Conservation (phyloP, 2,888 invertebrate species). For the Smittia sp. region DNA sequence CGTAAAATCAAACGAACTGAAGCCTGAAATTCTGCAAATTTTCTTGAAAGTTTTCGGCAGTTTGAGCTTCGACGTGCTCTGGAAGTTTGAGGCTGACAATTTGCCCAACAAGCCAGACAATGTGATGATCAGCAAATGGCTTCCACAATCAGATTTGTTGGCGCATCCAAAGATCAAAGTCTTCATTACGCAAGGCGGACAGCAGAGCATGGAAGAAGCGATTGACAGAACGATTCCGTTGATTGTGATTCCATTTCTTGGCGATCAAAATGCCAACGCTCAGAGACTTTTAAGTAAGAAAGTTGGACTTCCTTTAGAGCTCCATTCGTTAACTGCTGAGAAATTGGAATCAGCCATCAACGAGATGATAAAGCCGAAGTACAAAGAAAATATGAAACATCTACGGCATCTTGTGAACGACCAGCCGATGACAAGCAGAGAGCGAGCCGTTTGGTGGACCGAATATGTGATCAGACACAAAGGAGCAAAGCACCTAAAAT, state of each 20-base stretch:
- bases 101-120: conserved; percentile 48
- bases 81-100: conserved; percentile 51
- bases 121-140: conserved; percentile 46
- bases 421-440: conserved; percentile 35
- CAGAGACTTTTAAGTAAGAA: conserved; percentile 43
- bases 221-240: conserved; percentile 34
- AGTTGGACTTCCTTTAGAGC: conserved; percentile 49
- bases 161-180: conserved; percentile 34
- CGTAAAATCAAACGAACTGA: conserved; percentile 46
- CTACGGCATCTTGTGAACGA: conserved; percentile 28
- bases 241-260: conserved; percentile 44
- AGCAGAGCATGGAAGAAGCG: conserved; percentile 37
- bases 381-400: conserved; percentile 26
- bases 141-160: conserved; percentile 38
- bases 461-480: conserved; percentile 39
- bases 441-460: conserved; percentile 34
- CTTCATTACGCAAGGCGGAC: conserved; percentile 32
- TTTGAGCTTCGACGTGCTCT: conserved; percentile 50
- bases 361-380: conserved; percentile 29
- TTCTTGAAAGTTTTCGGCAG: conserved; percentile 48
- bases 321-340: conserved; percentile 47
- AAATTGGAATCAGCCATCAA: conserved; percentile 46
- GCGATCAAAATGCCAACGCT: conserved; percentile 52
- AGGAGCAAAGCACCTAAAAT: conserved; percentile 18
- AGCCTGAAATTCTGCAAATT: conserved; percentile 46